These are phyloP conservation scores for Sinosuthora webbiana DNA, from an alignment of 2,113 vertebrate genomes.

Conservation along the genomic window DNA sequence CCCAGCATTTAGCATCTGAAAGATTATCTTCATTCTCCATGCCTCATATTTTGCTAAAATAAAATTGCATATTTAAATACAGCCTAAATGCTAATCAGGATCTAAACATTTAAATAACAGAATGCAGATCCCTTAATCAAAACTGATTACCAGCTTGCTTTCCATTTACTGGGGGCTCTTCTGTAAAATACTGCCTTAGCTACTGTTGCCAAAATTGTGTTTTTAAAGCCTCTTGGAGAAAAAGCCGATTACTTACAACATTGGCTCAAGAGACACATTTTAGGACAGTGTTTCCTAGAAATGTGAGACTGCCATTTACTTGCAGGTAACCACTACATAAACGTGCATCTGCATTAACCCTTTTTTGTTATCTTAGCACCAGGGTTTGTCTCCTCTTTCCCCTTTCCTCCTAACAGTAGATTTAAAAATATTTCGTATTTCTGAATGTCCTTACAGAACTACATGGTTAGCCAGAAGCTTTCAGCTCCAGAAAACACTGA, in stretches of 20 bases:
- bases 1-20: not conserved
- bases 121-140: constrained; percentile 30
- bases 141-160: constrained; percentile 25
- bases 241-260: constrained; percentile 7
- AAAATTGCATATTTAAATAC: not conserved
- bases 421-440: not conserved
- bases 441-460: not conserved
- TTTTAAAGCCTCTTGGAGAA: constrained; percentile 42
- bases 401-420: not conserved
- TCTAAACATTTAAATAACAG: constrained; percentile 22
- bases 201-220: constrained; percentile 36
- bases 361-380: not conserved
- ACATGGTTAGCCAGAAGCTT: not conserved
- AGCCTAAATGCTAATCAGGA: not conserved
- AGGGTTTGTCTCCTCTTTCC: not conserved
- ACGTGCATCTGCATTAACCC: not conserved
- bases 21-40: not conserved
- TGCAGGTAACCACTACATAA: not conserved
- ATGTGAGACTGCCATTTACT: not conserved
- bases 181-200: not conserved
- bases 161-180: constrained; percentile 11
- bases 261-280: constrained; percentile 15
- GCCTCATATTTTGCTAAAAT: not conserved
- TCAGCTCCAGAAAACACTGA: not conserved
- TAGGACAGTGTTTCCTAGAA: constrained; percentile 8